phyloP scores from a whole-genome alignment of 2,797 vertebrate species.

The Bovichtus diacanthus region DNA sequence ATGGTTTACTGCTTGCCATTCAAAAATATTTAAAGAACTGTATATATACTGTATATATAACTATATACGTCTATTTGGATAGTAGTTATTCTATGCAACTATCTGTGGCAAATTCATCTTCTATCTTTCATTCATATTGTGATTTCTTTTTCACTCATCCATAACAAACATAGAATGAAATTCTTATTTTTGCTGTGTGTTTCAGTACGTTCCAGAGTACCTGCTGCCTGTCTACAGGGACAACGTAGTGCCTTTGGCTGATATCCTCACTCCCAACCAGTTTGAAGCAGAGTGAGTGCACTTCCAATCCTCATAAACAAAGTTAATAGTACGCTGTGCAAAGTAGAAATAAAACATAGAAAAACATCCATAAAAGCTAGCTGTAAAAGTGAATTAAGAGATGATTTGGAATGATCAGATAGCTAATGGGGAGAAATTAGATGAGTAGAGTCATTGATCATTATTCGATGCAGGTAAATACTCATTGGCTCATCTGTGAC shows the following conservation, averaged over 20 bases:
- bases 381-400: neutral
- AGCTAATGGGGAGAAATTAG: neutral
- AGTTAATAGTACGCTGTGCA: neutral
- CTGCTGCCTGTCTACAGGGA: slow-evolving; percentile 94
- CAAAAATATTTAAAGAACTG: neutral
- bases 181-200: slow-evolving; percentile 1
- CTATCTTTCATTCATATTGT: neutral
- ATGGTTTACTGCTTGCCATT: slow-evolving; percentile 1
- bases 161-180: neutral
- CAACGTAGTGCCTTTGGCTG: slow-evolving; percentile 92
- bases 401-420: neutral
- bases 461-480: neutral
- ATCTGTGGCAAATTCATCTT: neutral
- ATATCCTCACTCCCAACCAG: slow-evolving; percentile 98
- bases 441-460: neutral
- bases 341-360: neutral
- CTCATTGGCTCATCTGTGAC: neutral
- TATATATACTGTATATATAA: too few species aligned
- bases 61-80: neutral
- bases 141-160: slow-evolving; percentile 1
- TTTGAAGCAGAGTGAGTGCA: slow-evolving; percentile 97
- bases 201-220: slow-evolving; percentile 94
- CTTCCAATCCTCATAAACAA: neutral
- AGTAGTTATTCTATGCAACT: neutral
- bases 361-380: neutral